A percentile compares a stretch with the other conserved stretches of the same genome.
These are phyloP conservation scores for Gopherus evgoodei DNA, from an alignment of 2,113 vertebrate genomes.

Conservation along the genomic window DNA sequence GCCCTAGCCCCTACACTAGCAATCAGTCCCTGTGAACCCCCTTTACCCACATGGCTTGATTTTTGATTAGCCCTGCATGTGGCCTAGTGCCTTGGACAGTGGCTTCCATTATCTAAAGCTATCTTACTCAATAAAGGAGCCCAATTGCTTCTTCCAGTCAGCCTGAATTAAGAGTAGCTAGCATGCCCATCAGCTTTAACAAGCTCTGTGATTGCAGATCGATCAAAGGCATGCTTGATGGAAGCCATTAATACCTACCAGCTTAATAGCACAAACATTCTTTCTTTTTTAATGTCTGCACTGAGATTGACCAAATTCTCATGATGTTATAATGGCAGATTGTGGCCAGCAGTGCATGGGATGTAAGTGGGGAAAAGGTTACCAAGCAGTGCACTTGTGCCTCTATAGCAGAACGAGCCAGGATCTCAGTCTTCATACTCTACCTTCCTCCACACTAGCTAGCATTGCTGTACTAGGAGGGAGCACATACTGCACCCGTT, in stretches of 20 bases:
- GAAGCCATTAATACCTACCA: background rate
- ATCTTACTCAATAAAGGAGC: accelerated
- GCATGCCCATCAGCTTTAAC: accelerated
- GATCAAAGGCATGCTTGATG: background rate
- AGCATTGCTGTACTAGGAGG: background rate
- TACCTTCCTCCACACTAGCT: background rate
- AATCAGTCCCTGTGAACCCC: accelerated
- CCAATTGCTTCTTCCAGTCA: background rate
- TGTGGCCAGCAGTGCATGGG: slow-evolving; percentile 12
- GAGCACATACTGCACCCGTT: background rate
- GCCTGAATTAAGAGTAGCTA: background rate
- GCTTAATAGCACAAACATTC: background rate
- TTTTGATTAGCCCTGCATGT: background rate
- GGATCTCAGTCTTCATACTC: background rate
- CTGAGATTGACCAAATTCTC: background rate
- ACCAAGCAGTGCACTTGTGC: background rate
- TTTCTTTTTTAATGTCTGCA: background rate
- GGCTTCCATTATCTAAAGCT: accelerated
- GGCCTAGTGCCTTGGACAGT: background rate
- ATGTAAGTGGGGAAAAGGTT: background rate
- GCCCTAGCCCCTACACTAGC: background rate
- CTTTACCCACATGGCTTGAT: background rate
- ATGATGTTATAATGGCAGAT: background rate
- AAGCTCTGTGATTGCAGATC: background rate
- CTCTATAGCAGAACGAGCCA: background rate